These are phyloP conservation scores for Sciaenops ocellatus DNA, from an alignment of 2,797 vertebrate genomes.

Conservation along the genomic window DNA sequence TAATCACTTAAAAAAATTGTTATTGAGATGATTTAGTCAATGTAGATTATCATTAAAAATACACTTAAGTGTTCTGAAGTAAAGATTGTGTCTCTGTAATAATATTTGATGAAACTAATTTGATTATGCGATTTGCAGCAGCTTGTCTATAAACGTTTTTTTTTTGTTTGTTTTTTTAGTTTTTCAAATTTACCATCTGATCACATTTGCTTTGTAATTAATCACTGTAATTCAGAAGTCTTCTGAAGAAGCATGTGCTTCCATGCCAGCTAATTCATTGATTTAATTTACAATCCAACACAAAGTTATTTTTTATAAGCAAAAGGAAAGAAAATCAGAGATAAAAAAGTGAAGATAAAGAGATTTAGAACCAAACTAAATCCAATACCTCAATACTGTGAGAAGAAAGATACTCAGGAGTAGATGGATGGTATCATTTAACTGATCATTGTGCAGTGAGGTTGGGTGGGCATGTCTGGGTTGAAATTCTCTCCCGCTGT, in stretches of 20 bases:
- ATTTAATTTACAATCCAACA: constrained; percentile 50
- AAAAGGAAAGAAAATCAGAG: constrained; percentile 5
- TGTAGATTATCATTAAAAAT: constrained; percentile 67
- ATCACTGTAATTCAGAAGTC: constrained; percentile 73
- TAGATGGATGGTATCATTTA: constrained; percentile 46
- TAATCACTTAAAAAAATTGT: constrained; percentile 31
- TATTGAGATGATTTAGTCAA: constrained; percentile 21
- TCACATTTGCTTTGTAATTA: constrained; percentile 81
- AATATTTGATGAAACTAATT: constrained; percentile 68
- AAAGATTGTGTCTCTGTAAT: constrained; percentile 81
- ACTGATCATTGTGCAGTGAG: constrained; percentile 43
- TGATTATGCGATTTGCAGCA: constrained; percentile 61
- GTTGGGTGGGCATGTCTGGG: constrained; percentile 15
- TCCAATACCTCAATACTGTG: constrained; percentile 6
- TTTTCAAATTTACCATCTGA: constrained; percentile 70
- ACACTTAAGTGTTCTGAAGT: constrained; percentile 84
- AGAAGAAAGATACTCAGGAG: background rate
- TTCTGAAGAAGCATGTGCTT: constrained; percentile 53
- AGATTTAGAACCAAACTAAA: constrained; percentile 14
- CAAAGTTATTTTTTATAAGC: constrained; percentile 16
- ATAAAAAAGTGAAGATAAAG: constrained; percentile 15
- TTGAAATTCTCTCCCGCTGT: constrained; percentile 42
- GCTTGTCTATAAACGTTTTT: constrained; percentile 64
- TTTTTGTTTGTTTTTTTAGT: too few species aligned
- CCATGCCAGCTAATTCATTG: constrained; percentile 60